These are phyloP conservation scores for Platysternon megacephalum DNA, from an alignment of 2,113 vertebrate species.

Conservation along the genomic window DNA sequence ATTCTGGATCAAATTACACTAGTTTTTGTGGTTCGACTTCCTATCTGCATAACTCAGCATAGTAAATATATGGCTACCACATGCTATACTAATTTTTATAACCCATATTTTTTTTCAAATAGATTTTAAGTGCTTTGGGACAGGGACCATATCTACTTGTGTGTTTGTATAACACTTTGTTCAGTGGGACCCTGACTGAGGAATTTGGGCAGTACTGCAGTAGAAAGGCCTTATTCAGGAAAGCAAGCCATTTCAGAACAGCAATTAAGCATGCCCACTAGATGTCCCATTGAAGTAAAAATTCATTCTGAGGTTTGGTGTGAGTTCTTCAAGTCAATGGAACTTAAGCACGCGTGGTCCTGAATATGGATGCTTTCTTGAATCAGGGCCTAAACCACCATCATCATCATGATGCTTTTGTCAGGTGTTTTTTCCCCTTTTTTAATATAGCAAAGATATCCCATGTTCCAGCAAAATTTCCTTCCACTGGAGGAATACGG, in stretches of 20 bases:
- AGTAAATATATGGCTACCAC: neutral
- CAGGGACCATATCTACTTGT: neutral
- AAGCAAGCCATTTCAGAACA: neutral
- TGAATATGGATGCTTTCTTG: too few species aligned
- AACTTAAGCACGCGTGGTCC: neutral
- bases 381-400: neutral
- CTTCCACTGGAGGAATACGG: neutral
- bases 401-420: neutral
- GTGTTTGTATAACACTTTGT: neutral
- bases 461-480: neutral
- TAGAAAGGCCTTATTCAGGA: neutral
- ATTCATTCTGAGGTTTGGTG: neutral
- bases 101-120: too few species aligned
- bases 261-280: neutral
- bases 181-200: neutral
- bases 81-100: neutral
- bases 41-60: neutral
- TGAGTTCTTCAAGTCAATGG: neutral
- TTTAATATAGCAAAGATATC: neutral
- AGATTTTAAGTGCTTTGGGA: neutral
- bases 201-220: neutral
- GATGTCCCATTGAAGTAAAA: neutral
- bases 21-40: neutral
- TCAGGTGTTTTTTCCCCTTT: neutral
- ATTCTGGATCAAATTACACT: neutral